phyloP scores from a whole-genome alignment of 2,888 invertebrate species.

The Molorchus minor region DNA sequence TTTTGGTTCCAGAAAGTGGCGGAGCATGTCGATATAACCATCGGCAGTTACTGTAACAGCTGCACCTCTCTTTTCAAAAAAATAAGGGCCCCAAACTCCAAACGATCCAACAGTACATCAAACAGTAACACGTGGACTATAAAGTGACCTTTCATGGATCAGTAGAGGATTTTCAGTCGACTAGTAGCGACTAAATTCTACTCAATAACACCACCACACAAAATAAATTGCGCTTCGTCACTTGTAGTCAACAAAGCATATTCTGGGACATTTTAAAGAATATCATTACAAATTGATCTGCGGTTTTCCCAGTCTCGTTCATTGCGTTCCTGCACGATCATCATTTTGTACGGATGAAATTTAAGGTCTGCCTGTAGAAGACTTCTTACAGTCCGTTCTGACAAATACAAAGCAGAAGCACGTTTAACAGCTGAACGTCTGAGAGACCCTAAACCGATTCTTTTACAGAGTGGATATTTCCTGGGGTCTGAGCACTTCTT shows the following conservation, averaged over 20 bases:
- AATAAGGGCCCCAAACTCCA: constrained; percentile 28
- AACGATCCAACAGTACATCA: constrained; percentile 32
- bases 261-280: constrained; percentile 34
- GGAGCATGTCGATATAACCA: constrained; percentile 10
- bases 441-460: constrained; percentile 17
- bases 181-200: constrained; percentile 20
- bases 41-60: constrained; percentile 24
- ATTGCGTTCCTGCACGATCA: constrained; percentile 13
- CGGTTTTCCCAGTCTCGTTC: constrained; percentile 23
- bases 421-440: constrained; percentile 27
- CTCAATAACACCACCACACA: constrained; percentile 18
- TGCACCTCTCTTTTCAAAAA: constrained; percentile 29
- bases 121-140: constrained; percentile 34
- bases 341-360: constrained; percentile 13
- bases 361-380: neutral
- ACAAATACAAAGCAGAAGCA: constrained; percentile 24
- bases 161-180: constrained; percentile 23
- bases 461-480: constrained; percentile 14
- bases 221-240: constrained; percentile 34
- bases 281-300: constrained; percentile 17
- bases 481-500: constrained; percentile 23
- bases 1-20: constrained; percentile 22
- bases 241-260: constrained; percentile 31
- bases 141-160: constrained; percentile 35
- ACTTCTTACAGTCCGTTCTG: constrained; percentile 20